Conservation (phyloP, 2,797 vertebrate species). For the Sus cebifrons region DNA sequence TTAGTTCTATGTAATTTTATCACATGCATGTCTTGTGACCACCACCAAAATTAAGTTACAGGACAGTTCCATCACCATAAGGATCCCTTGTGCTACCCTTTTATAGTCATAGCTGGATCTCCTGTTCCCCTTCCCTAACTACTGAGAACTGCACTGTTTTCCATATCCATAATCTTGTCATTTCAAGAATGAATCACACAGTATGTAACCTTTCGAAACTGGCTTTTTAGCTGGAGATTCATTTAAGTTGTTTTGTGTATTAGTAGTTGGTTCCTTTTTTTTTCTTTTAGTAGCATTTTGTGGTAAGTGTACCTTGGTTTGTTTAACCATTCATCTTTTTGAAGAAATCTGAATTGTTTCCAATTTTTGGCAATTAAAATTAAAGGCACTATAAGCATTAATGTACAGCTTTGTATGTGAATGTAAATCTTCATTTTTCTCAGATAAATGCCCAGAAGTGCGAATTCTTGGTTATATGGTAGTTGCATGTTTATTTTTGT, state of each 20-base stretch:
- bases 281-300: neutral
- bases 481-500: slow-evolving; percentile 42
- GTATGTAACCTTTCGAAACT: slow-evolving; percentile 25
- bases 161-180: slow-evolving; percentile 32
- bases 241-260: neutral
- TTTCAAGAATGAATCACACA: slow-evolving; percentile 46
- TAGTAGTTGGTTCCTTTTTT: neutral
- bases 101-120: neutral
- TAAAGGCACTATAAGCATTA: neutral
- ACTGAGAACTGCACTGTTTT: neutral
- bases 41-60: slow-evolving; percentile 51
- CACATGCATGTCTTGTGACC: neutral
- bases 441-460: neutral
- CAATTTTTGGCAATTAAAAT: slow-evolving; percentile 25
- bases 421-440: slow-evolving; percentile 26
- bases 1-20: slow-evolving; percentile 60
- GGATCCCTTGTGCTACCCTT: neutral
- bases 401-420: slow-evolving; percentile 12
- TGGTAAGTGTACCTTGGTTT: neutral
- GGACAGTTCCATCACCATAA: neutral
- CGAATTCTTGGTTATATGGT: slow-evolving; percentile 24
- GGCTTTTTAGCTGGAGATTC: slow-evolving; percentile 43
- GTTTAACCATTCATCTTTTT: slow-evolving; percentile 18
- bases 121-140: neutral
- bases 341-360: neutral